Percentiles rank a stretch among this genome's conserved stretches.
Conservation (phyloP, 2,113 vertebrate genomes). For the Taurulus bubalis region DNA sequence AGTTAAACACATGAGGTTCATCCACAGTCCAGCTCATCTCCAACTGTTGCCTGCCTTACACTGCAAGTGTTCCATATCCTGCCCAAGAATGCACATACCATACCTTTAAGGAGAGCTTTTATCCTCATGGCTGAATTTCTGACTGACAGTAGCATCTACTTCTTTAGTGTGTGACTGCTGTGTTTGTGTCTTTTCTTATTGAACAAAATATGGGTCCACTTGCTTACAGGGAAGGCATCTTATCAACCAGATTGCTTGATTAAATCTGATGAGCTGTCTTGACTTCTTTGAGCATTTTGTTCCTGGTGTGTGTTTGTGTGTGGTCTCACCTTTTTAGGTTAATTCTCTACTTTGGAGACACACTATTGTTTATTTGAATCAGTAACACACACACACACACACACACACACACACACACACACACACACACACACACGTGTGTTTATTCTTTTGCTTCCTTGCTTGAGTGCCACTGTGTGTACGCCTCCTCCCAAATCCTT, state of each 20-base stretch:
- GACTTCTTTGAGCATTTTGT: slow-evolving; percentile 10
- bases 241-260: slow-evolving; percentile 38
- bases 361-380: slow-evolving; percentile 16
- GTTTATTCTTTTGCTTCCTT: slow-evolving; percentile 31
- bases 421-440: neutral
- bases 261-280: slow-evolving; percentile 26
- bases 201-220: neutral
- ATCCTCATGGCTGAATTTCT: slow-evolving; percentile 43
- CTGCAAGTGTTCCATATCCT: slow-evolving; percentile 75
- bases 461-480: slow-evolving; percentile 36
- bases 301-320: slow-evolving; percentile 17
- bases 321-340: slow-evolving; percentile 25
- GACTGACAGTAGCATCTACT: slow-evolving; percentile 19
- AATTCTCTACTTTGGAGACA: neutral
- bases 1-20: slow-evolving; percentile 59
- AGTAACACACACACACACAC: neutral
- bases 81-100: slow-evolving; percentile 63
- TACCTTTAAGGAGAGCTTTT: slow-evolving; percentile 32
- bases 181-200: slow-evolving; percentile 45
- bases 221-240: too few relatives aligned
- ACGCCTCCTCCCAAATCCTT: slow-evolving; percentile 37
- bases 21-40: slow-evolving; percentile 73
- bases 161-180: slow-evolving; percentile 15
- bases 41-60: slow-evolving; percentile 61
- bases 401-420: neutral